These are phyloP conservation scores for Tiliacea citrago DNA, from an alignment of 2,888 invertebrate species.

Conservation along the genomic window DNA sequence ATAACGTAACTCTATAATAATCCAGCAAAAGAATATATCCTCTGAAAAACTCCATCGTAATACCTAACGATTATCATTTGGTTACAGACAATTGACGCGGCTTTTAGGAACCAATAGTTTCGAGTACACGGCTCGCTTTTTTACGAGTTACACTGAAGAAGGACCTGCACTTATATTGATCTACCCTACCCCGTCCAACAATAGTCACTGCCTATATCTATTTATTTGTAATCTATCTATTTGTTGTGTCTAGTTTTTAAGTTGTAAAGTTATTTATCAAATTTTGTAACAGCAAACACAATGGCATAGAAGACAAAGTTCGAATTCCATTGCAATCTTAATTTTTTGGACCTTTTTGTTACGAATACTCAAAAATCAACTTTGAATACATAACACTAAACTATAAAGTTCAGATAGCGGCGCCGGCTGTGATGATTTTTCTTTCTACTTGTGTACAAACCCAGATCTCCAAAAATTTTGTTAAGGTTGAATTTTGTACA, in stretches of 20 bases:
- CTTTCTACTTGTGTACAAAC: not conserved
- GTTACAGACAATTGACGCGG: conserved; percentile 24
- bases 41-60: not conserved
- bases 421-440: not conserved
- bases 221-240: too few relatives aligned
- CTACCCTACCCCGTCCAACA: not conserved
- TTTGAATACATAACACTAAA: not conserved
- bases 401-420: not conserved
- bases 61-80: conserved; percentile 1
- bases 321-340: not conserved
- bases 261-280: too few relatives aligned
- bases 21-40: not conserved
- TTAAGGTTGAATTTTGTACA: not conserved
- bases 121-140: not conserved
- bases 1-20: not conserved
- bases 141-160: not conserved
- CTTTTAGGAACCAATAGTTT: conserved; percentile 4
- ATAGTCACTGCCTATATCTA: not conserved
- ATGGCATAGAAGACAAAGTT: not conserved
- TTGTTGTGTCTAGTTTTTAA: too few relatives aligned
- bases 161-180: not conserved
- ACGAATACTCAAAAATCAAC: not conserved
- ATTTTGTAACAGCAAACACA: not conserved
- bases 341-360: not conserved
- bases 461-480: not conserved